Base-by-base conservation (phyloP, 2,113 vertebrate genomes). In the Marcusenius ussheri region DNA sequence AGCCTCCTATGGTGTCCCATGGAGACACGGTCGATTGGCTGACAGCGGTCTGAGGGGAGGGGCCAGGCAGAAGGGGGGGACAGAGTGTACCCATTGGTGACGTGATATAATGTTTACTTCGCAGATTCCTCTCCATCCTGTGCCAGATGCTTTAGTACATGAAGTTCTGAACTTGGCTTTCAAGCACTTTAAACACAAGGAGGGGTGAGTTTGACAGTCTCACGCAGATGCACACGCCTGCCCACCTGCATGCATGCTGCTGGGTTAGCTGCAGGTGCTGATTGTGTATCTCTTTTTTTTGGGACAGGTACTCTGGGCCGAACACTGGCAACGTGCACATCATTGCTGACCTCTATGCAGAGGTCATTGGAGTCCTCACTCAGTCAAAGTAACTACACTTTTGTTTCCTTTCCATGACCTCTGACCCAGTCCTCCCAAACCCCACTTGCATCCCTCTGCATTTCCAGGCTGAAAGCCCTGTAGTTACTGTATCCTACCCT, bases 141-240 rank as follows among this genome's bases (percentile, higher is more conserved):
- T 99, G 95, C 98, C 98, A 94, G 98, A 99, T 95, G 96, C 97
- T 95, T 97, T 99, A 96, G 97, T 99, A 96, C 98, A 99, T 90
- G 98, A 99, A 97, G 98, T 99, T 95, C 97, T 99, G 93, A 99
- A 98, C 95, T 97, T 99, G 97, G 98, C 98, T 94, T 99, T 99
- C 95, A 99, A 99, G 98, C 98, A 99, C 98, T 99, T 99, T 99
- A 99, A 99, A 97, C 98, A 99, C 94, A 99, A 98, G 96, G 98
- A 99, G 97, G 98, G 98, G 98, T 99, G 95, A 98, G 97, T 95
- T 24, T 47, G 21, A 11, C 35, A 86, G 88, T 89, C 51, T 84
- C 86, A 19, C 17, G 83, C 77, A 62, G 13, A 27, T 87, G 39
- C 87, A 80, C 74, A 85, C 31, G 56, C 46, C 70, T 31, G 90